Evolutionary conservation across 1,140 invertebrate genomes (phyloP).

Genomic region (Gyrodactylus salaris): DNA sequence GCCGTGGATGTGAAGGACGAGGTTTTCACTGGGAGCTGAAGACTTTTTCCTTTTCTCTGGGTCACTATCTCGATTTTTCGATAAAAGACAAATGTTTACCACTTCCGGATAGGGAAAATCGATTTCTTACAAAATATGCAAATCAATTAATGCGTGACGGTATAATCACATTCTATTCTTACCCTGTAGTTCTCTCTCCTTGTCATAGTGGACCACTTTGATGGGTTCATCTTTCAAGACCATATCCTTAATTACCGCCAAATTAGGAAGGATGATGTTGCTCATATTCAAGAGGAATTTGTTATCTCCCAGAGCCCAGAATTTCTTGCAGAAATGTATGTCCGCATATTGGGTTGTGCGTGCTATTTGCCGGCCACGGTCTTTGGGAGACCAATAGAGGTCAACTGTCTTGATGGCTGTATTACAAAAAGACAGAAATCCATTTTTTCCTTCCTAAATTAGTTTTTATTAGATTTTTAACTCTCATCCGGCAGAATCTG

Average conservation of each 20-base stretch:
- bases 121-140: not conserved
- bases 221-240: not conserved
- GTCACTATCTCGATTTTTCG: not conserved
- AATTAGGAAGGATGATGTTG: not conserved
- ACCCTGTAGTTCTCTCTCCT: too few relatives aligned
- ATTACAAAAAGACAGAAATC: not conserved
- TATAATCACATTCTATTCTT: too few relatives aligned
- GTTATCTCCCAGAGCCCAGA: not conserved
- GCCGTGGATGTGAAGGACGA: slow-evolving; percentile 76
- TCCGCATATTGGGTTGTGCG: not conserved
- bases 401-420: not conserved
- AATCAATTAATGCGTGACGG: not conserved
- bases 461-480: too few relatives aligned
- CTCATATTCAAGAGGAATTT: not conserved
- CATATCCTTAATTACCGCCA: not conserved
- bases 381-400: not conserved
- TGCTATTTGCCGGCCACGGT: not conserved
- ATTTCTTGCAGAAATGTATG: not conserved
- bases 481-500: too few relatives aligned
- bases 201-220: too few relatives aligned
- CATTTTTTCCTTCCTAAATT: not conserved
- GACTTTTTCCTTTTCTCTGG: not conserved
- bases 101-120: not conserved
- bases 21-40: slow-evolving; percentile 12
- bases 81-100: not conserved